Evolutionary conservation across 2,888 invertebrate species (phyloP).

Genomic region (Crossocerus cetratus): DNA sequence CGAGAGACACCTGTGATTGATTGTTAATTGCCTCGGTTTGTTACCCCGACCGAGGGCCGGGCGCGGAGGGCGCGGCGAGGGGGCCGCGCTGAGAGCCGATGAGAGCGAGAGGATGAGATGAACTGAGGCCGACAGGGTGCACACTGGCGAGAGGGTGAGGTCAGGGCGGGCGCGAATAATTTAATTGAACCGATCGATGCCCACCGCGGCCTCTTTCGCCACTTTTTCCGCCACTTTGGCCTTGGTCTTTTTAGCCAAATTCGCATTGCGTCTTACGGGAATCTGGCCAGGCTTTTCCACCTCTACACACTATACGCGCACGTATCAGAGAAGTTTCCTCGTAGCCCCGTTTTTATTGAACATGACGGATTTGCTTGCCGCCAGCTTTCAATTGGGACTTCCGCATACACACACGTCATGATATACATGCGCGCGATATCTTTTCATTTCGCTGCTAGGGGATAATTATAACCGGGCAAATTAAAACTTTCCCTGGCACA

Average conservation of each 20-base stretch:
- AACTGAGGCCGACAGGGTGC: slow-evolving; percentile 17
- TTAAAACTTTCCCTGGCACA: slow-evolving; percentile 47
- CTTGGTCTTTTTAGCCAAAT: slow-evolving; percentile 44
- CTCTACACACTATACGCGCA: neutral
- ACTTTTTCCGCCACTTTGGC: slow-evolving; percentile 51
- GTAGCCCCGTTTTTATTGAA: slow-evolving; percentile 13
- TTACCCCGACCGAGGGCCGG: slow-evolving; percentile 67
- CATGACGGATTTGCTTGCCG: neutral
- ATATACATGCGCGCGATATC: slow-evolving; percentile 34
- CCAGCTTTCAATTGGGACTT: slow-evolving; percentile 43
- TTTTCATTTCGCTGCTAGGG: slow-evolving; percentile 27
- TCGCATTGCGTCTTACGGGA: slow-evolving; percentile 38
- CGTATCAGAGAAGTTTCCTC: no score
- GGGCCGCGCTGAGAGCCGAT: neutral
- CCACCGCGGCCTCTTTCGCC: slow-evolving; percentile 60
- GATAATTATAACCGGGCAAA: slow-evolving; percentile 40
- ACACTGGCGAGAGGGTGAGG: slow-evolving; percentile 44
- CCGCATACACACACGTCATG: slow-evolving; percentile 27
- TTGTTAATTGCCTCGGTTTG: slow-evolving; percentile 77
- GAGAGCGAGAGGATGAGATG: slow-evolving; percentile 12
- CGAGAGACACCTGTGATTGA: slow-evolving; percentile 76
- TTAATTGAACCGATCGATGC: slow-evolving; percentile 74
- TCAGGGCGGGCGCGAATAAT: slow-evolving; percentile 69
- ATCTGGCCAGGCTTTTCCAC: no score
- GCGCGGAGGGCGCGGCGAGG: slow-evolving; percentile 14